Conservation (phyloP, 1,140 invertebrate genomes). For the Acromyrmex charruanus region DNA sequence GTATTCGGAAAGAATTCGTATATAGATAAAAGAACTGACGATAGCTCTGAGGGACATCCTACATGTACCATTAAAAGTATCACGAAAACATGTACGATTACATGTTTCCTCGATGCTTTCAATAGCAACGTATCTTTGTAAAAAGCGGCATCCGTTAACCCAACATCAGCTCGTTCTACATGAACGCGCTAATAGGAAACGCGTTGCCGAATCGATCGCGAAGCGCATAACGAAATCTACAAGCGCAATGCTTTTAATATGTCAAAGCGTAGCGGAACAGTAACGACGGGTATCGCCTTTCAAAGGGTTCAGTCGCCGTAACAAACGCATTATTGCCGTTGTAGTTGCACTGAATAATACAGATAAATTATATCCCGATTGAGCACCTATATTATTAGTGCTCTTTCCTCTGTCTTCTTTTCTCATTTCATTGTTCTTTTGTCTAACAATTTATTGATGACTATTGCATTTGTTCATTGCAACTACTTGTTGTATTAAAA, state of each 20-base stretch:
- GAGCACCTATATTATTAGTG: conserved; percentile 32
- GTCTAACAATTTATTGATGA: conserved; percentile 17
- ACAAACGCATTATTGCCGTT: conserved; percentile 66
- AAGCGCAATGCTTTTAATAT: conserved; percentile 59
- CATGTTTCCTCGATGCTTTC: background rate
- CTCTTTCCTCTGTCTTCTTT: background rate
- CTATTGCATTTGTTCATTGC: background rate
- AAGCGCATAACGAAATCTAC: conserved; percentile 57
- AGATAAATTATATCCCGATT: conserved; percentile 56
- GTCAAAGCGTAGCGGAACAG: conserved; percentile 54
- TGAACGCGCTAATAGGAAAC: conserved; percentile 47
- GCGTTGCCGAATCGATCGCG: conserved; percentile 48
- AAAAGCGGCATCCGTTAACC: conserved; percentile 29
- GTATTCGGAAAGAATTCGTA: background rate
- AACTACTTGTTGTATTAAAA: conserved; percentile 17
- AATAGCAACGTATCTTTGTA: conserved; percentile 23
- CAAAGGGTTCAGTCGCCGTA: conserved; percentile 57
- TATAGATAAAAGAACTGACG: background rate
- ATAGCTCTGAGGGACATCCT: background rate
- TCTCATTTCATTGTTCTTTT: conserved; percentile 41
- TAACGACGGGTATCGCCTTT: conserved; percentile 47
- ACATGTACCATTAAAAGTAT: conserved; percentile 17
- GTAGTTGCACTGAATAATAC: conserved; percentile 54
- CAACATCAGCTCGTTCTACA: conserved; percentile 51
- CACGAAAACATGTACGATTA: background rate